Conservation (phyloP, 2,888 invertebrate species). For the Erebia ligea region DNA sequence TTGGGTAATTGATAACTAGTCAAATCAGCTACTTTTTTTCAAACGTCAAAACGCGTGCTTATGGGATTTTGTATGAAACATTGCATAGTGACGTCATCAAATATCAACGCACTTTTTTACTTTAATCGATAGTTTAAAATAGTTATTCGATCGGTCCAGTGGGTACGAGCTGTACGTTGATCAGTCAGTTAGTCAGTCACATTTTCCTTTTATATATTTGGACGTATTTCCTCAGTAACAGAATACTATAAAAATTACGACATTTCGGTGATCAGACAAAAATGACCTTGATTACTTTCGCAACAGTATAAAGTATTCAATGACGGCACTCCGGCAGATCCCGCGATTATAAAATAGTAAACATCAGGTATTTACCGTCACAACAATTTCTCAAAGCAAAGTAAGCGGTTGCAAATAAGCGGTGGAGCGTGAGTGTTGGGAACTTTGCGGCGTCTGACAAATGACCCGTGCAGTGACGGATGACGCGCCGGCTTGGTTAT, state of each 20-base stretch:
- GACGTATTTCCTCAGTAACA: too few relatives aligned
- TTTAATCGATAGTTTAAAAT: too few relatives aligned
- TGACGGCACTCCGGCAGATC: conserved; percentile 21
- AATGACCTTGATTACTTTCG: background rate
- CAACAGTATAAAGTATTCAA: conserved; percentile 15
- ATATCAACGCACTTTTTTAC: too few relatives aligned
- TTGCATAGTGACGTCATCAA: too few relatives aligned
- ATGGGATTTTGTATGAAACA: too few relatives aligned
- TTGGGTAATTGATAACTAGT: too few relatives aligned
- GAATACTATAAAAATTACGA: background rate
- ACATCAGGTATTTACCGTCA: conserved; percentile 34
- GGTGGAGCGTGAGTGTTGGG: conserved; percentile 30
- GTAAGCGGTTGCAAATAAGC: conserved; percentile 33
- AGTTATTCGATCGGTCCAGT: too few relatives aligned
- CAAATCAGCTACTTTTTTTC: too few relatives aligned
- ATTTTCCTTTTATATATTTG: too few relatives aligned
- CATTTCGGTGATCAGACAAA: background rate
- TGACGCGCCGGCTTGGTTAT: conserved; percentile 35
- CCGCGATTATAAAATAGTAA: conserved; percentile 35
- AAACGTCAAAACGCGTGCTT: too few relatives aligned
- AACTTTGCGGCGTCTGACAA: conserved; percentile 39
- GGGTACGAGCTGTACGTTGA: too few relatives aligned
- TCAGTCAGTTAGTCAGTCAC: too few relatives aligned
- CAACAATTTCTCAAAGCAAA: conserved; percentile 40
- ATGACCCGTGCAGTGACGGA: conserved; percentile 37